A percentile compares a stretch with the other conserved stretches of the same genome.
phyloP scores from a whole-genome alignment of 2,888 invertebrate genomes.

The Thelaira solivaga region DNA sequence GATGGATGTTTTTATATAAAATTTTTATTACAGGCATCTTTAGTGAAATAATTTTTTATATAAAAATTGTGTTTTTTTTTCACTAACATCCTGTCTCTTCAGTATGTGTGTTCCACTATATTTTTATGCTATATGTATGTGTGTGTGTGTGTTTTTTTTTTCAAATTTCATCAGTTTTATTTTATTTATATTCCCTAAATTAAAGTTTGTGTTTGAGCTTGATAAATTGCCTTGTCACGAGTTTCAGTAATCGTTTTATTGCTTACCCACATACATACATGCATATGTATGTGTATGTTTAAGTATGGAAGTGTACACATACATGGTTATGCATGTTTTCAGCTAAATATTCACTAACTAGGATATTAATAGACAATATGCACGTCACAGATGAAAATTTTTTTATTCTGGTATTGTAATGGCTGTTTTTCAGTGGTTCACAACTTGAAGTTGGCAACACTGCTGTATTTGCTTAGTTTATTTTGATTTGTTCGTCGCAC shows the following conservation, averaged over 20 bases:
- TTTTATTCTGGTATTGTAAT: too few species aligned
- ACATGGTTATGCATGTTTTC: not conserved
- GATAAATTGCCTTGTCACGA: conserved; percentile 75
- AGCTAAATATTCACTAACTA: not conserved
- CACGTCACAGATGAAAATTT: not conserved
- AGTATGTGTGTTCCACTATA: not conserved
- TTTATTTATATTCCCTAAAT: conserved; percentile 47
- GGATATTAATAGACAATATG: not conserved
- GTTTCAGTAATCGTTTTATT: conserved; percentile 62
- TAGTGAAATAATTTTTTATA: not conserved
- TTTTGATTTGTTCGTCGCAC: too few species aligned
- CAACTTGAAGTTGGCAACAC: too few species aligned
- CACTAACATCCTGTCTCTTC: not conserved
- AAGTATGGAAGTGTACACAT: not conserved
- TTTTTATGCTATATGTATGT: not conserved
- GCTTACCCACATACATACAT: conserved; percentile 11
- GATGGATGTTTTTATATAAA: conserved; percentile 7
- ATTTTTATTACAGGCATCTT: conserved; percentile 9
- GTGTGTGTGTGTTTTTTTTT: not conserved
- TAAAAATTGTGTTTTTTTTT: not conserved
- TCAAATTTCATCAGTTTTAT: conserved; percentile 24
- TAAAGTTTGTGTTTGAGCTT: conserved; percentile 66
- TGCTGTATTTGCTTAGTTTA: too few species aligned
- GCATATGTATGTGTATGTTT: not conserved
- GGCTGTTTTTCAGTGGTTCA: too few species aligned